A percentile compares a stretch with the other conserved stretches of the same genome.
phyloP scores from a whole-genome alignment of 2,797 vertebrate genomes.

The Lemur catta region DNA sequence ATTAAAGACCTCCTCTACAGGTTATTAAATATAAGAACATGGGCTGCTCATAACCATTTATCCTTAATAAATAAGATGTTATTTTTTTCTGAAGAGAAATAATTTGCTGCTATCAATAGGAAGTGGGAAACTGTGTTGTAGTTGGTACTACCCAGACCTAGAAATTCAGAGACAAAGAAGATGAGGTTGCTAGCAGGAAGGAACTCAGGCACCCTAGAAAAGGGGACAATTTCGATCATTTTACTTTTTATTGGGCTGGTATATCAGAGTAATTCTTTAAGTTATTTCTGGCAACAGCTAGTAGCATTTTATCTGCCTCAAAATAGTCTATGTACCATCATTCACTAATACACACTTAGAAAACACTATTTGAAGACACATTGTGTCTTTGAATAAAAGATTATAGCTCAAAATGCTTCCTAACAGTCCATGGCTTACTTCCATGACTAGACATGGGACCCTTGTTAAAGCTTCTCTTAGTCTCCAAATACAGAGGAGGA shows the following conservation, averaged over 20 bases:
- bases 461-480: neutral
- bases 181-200: neutral
- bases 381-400: neutral
- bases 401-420: neutral
- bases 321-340: neutral
- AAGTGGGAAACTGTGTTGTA: neutral
- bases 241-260: neutral
- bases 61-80: neutral
- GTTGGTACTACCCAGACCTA: neutral
- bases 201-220: neutral
- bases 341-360: neutral
- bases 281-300: neutral
- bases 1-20: neutral
- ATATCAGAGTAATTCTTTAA: neutral
- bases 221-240: neutral
- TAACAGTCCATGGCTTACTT: neutral
- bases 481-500: neutral
- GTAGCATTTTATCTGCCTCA: neutral
- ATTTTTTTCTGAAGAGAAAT: neutral
- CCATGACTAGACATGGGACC: neutral
- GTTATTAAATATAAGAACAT: neutral
- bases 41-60: neutral
- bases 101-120: neutral
- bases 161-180: neutral
- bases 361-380: neutral